These are phyloP conservation scores for Hirtodrosophila alboralis DNA, from an alignment of 2,888 invertebrate species.

Conservation along the genomic window DNA sequence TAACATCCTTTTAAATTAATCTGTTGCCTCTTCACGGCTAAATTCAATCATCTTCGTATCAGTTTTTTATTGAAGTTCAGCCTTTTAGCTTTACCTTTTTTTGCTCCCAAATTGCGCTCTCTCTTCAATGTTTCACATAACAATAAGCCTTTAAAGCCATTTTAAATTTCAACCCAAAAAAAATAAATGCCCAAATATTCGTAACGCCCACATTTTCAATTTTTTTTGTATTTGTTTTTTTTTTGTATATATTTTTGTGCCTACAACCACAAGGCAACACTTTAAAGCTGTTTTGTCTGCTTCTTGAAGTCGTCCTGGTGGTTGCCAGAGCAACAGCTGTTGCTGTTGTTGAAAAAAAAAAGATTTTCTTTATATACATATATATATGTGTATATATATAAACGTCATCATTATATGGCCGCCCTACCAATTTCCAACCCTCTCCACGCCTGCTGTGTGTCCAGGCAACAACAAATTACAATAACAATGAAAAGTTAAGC, in stretches of 20 bases:
- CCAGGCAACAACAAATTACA: conserved; percentile 63
- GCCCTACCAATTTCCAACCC: conserved; percentile 29
- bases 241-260: conserved; percentile 2
- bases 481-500: conserved; percentile 78
- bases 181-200: conserved; percentile 8
- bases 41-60: too few species aligned
- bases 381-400: conserved; percentile 9
- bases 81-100: too few species aligned
- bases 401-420: conserved; percentile 62
- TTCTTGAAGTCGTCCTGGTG: conserved; percentile 37
- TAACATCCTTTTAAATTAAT: too few species aligned
- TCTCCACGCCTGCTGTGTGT: conserved; percentile 11
- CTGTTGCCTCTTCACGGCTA: too few species aligned
- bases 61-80: too few species aligned
- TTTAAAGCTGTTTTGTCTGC: conserved; percentile 59
- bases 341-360: conserved; percentile 40
- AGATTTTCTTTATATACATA: conserved; percentile 13
- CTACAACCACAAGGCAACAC: conserved; percentile 62
- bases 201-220: conserved; percentile 5
- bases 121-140: too few species aligned
- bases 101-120: too few species aligned
- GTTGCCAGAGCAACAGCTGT: conserved; percentile 72
- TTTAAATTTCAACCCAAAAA: conserved; percentile 20
- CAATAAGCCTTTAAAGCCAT: conserved; percentile 23
- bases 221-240: too few species aligned